Percentiles rank a stretch among this genome's conserved stretches.
Evolutionary conservation across 2,113 vertebrate species (phyloP).

Genomic region (Hemibagrus wyckioides): DNA sequence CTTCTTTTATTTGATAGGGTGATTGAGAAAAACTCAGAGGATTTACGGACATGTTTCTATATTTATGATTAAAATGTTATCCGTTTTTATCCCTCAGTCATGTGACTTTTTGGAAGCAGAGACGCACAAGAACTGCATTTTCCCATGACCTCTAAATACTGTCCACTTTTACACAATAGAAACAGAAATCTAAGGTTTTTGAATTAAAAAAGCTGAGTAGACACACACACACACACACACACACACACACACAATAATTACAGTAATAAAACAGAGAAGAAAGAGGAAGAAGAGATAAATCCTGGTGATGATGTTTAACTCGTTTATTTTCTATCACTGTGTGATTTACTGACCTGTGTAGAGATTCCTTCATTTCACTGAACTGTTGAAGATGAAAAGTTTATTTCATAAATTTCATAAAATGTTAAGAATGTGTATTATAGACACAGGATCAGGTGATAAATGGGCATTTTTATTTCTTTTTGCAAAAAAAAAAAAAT

Average conservation of each 20-base stretch:
- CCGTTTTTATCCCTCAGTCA: background rate
- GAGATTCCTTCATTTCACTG: background rate
- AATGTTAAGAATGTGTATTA: background rate
- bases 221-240: slow-evolving; percentile 10
- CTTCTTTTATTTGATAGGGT: background rate
- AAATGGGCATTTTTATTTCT: too few relatives aligned
- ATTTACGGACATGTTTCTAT: background rate
- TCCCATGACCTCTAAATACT: background rate
- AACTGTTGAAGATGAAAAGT: background rate
- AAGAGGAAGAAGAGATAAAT: background rate
- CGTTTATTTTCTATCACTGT: background rate
- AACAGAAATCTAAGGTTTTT: background rate
- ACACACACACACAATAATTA: background rate
- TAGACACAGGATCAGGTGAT: background rate
- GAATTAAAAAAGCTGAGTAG: background rate
- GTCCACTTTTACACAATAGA: background rate
- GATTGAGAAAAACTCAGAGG: background rate
- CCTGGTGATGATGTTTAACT: background rate
- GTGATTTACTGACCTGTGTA: background rate
- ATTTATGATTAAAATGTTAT: background rate
- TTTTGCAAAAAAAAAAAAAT: too few relatives aligned
- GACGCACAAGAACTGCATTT: background rate
- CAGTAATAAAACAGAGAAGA: background rate
- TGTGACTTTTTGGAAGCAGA: background rate
- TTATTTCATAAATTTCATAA: background rate